Evolutionary conservation across 2,797 vertebrate species (phyloP), one percentile per base, ranked within the genome.

Genomic region (Arnoldichthys spilopterus): DNA sequence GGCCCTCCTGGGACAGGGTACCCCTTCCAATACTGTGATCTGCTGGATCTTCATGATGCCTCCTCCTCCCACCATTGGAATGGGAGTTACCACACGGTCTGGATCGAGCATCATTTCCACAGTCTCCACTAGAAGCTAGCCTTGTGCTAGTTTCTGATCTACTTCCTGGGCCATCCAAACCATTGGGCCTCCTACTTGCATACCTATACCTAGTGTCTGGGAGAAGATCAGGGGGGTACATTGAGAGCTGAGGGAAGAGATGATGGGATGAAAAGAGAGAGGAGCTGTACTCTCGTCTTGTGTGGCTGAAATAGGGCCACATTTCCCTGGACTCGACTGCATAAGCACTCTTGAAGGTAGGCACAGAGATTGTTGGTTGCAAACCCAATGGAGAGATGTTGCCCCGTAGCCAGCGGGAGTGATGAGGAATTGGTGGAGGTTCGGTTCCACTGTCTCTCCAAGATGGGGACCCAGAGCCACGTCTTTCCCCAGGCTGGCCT

Each of bases 21-120:
- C 89, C 87, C 72, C 84, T 88, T 71, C 80, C 54, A 71, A 86
- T 62, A 83, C 49, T 28, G 54, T 84, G 74, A 82, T 78, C 49
- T 22, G 85, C 61, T 53, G 88, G 72, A 34, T 92, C 92, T 34
- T 93, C 93, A 56, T 89, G 92, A 77, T 90, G 90, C 79, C 90
- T 90, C 82, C 91, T 90, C 71, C 91, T 92, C 45, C 92, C 93
- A 0, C 92, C 93, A 0, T 93, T 94, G 77, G 90, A 86, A 54
- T 93, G 91, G 49, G 87, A 86, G 30, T 30, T 18, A 74, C 88
- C 82, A 47, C 91, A 86, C 75, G 90, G 77, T 70, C 92, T 89
- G 61, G 81, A 59, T 76, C 90, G 88, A 82, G 80, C 82, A 8
- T 94, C 90, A 0, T 88, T 90, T 51, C 83, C 85, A 43, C 89